Conservation (phyloP, 2,113 vertebrate genomes). For the Empidonax traillii region DNA sequence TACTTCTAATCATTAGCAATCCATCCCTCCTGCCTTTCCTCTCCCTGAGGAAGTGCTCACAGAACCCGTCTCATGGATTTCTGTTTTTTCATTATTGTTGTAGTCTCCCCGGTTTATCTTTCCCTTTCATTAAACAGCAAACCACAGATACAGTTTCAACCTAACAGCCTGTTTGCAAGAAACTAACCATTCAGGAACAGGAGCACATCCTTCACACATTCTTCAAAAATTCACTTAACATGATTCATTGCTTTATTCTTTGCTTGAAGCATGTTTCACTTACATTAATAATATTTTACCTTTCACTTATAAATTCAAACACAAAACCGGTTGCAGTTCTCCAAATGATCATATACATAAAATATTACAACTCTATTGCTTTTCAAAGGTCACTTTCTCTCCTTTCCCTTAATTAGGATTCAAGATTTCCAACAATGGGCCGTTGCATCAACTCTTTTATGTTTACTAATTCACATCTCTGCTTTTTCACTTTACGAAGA, state of each 20-base stretch:
- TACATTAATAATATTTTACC: constrained; percentile 65
- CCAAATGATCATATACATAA: constrained; percentile 45
- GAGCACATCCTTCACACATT: constrained; percentile 10
- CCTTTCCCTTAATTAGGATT: constrained; percentile 71
- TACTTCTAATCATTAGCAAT: constrained; percentile 35
- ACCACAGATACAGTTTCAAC: constrained; percentile 25
- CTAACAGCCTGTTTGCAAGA: constrained; percentile 29
- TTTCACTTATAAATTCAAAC: constrained; percentile 38
- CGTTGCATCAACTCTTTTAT: constrained; percentile 8
- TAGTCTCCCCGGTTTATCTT: constrained; percentile 48
- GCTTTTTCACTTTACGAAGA: constrained; percentile 65
- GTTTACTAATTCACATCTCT: constrained; percentile 58
- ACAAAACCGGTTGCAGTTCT: not conserved
- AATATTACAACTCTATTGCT: constrained; percentile 44
- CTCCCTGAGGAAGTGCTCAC: constrained; percentile 41
- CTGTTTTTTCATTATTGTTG: constrained; percentile 52
- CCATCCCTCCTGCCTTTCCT: constrained; percentile 5
- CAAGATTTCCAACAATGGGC: constrained; percentile 60
- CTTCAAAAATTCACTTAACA: constrained; percentile 51
- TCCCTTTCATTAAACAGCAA: constrained; percentile 54
- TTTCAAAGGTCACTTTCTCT: constrained; percentile 40
- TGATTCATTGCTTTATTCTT: constrained; percentile 11
- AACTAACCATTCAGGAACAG: not conserved
- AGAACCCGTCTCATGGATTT: not conserved
- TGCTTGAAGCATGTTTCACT: constrained; percentile 57